A percentile compares a stretch with the other conserved stretches of the same genome.
Evolutionary conservation across 2,113 vertebrate genomes (phyloP).

Genomic region (Australoheros scitulus): DNA sequence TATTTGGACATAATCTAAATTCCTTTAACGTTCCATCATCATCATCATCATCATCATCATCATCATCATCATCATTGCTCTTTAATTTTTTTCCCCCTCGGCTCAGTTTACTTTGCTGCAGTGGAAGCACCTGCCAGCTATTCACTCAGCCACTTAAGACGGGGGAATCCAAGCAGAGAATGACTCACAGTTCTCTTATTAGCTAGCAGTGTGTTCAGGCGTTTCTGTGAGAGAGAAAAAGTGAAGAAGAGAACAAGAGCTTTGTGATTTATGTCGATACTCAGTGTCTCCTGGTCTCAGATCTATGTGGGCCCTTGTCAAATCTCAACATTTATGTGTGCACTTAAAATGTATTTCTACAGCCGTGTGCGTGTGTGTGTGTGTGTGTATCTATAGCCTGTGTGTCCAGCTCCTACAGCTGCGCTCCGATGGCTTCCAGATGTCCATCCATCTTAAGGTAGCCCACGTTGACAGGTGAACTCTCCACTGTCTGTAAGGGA

Average conservation of each 20-base stretch:
- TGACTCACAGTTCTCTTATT: slow-evolving; percentile 69
- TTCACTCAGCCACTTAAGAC: slow-evolving; percentile 61
- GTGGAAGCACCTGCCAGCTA: slow-evolving; percentile 68
- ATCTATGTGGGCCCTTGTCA: slow-evolving; percentile 63
- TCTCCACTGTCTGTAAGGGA: slow-evolving; percentile 70
- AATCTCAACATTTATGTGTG: slow-evolving; percentile 58
- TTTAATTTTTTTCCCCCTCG: slow-evolving; percentile 43
- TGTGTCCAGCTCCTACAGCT: slow-evolving; percentile 55
- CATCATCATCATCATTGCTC: slow-evolving; percentile 52
- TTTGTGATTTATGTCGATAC: slow-evolving; percentile 49
- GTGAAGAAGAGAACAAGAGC: slow-evolving; percentile 38
- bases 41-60: slow-evolving; percentile 58
- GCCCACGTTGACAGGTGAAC: slow-evolving; percentile 74
- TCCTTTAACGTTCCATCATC: slow-evolving; percentile 56
- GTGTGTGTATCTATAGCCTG: slow-evolving; percentile 10
- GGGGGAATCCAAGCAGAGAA: slow-evolving; percentile 51
- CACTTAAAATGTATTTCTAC: slow-evolving; percentile 58
- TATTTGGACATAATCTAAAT: slow-evolving; percentile 51
- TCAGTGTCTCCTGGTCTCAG: slow-evolving; percentile 55
- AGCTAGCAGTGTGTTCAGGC: slow-evolving; percentile 16
- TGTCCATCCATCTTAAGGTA: slow-evolving; percentile 77
- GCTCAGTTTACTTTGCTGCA: slow-evolving; percentile 58
- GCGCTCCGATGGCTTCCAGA: slow-evolving; percentile 72
- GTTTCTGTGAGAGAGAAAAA: background rate
- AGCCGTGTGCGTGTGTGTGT: slow-evolving; percentile 16